Percentiles rank a stretch among this genome's conserved stretches.
Conservation (phyloP, 1,140 invertebrate species). For the Drosophila repletoides region DNA sequence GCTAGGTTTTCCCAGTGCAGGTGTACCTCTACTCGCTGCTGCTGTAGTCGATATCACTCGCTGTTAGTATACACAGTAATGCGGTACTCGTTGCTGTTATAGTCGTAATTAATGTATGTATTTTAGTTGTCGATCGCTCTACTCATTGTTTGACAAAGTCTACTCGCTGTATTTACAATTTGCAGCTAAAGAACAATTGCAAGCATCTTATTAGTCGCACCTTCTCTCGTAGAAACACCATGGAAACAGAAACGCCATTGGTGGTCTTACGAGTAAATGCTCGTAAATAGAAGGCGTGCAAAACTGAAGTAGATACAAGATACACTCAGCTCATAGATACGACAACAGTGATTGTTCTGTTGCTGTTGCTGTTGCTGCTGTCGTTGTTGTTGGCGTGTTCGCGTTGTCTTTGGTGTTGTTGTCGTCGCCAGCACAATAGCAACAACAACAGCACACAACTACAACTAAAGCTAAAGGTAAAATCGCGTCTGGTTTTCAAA, state of each 20-base stretch:
- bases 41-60: too few relatives aligned
- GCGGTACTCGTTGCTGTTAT: too few relatives aligned
- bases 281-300: constrained; percentile 36
- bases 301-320: constrained; percentile 18
- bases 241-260: constrained; percentile 41
- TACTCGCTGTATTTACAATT: background rate
- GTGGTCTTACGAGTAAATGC: too few relatives aligned
- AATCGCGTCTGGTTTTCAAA: constrained; percentile 33
- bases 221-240: constrained; percentile 25
- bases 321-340: background rate
- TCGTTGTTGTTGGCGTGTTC: background rate
- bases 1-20: background rate
- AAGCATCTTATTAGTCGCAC: constrained; percentile 42
- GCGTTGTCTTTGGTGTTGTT: constrained; percentile 18
- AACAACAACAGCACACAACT: background rate
- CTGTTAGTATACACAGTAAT: too few relatives aligned
- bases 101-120: too few relatives aligned
- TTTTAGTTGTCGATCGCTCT: background rate
- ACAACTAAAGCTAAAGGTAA: background rate
- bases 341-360: background rate
- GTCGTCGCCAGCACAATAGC: constrained; percentile 4
- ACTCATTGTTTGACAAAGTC: background rate
- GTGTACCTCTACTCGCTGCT: background rate
- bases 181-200: constrained; percentile 6
- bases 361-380: constrained; percentile 27